Evolutionary conservation across 2,888 invertebrate species (phyloP).

Genomic region (Ectemnius cavifrons): DNA sequence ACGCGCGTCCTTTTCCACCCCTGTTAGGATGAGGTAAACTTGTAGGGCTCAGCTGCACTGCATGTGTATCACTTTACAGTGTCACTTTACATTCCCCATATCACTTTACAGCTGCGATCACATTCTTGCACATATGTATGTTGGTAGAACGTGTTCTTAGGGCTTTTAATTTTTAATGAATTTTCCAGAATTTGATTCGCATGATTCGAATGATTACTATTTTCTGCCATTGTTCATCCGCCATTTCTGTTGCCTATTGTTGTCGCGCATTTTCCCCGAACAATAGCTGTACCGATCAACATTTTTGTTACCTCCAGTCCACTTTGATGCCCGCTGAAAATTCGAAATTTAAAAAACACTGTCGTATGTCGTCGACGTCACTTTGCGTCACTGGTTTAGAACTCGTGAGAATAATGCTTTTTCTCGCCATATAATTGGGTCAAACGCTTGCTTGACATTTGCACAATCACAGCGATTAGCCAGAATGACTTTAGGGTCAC

Average conservation of each 20-base stretch:
- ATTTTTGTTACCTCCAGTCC: no score
- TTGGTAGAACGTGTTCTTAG: no score
- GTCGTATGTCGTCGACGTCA: not conserved
- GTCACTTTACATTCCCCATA: no score
- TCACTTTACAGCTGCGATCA: no score
- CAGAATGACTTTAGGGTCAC: constrained; percentile 18
- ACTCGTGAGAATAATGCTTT: constrained; percentile 27
- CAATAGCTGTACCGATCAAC: no score
- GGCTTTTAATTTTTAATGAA: no score
- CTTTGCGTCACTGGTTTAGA: constrained; percentile 46
- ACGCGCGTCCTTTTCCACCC: constrained; percentile 91
- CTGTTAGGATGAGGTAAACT: constrained; percentile 84
- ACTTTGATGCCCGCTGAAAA: no score
- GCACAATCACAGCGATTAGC: constrained; percentile 13
- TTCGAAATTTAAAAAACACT: no score
- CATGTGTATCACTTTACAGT: not conserved
- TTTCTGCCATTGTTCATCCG: no score
- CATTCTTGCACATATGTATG: no score
- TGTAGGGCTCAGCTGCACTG: not conserved
- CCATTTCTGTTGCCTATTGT: not conserved
- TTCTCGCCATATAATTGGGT: constrained; percentile 39
- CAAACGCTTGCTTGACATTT: constrained; percentile 24
- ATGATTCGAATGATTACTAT: no score
- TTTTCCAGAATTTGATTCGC: no score
- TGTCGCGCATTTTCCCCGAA: not conserved